phyloP scores from a whole-genome alignment of 2,888 invertebrate species.

The Drosophila rellima region DNA sequence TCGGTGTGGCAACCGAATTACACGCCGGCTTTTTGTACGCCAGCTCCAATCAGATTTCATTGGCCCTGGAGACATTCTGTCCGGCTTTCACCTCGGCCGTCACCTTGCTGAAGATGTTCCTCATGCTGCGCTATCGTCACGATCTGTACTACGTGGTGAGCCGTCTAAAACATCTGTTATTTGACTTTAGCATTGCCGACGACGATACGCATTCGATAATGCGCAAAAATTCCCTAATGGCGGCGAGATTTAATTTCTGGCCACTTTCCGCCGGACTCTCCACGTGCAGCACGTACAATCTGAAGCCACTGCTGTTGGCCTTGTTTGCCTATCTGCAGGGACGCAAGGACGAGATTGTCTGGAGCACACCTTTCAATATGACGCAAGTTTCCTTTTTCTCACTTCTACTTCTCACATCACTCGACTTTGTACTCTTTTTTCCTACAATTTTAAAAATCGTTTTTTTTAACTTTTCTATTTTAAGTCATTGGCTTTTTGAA shows the following conservation, averaged over 20 bases:
- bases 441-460: too few species aligned
- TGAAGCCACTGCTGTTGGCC: constrained; percentile 69
- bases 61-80: constrained; percentile 77
- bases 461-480: too few species aligned
- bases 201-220: constrained; percentile 37
- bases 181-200: neutral
- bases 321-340: constrained; percentile 51
- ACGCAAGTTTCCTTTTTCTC: constrained; percentile 65
- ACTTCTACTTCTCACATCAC: neutral
- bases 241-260: constrained; percentile 75
- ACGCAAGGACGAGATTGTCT: constrained; percentile 40
- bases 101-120: constrained; percentile 75
- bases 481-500: too few species aligned
- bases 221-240: constrained; percentile 45
- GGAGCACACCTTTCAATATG: constrained; percentile 80
- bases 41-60: constrained; percentile 32
- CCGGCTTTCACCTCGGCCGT: constrained; percentile 80
- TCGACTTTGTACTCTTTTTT: too few species aligned
- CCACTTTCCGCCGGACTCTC: constrained; percentile 74
- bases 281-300: constrained; percentile 68
- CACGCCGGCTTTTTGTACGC: constrained; percentile 65
- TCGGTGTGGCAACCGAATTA: constrained; percentile 75
- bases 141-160: constrained; percentile 62
- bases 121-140: constrained; percentile 62
- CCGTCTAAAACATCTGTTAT: constrained; percentile 51